Conservation (phyloP, 2,113 vertebrate species). For the Trichomycterus rosablanca region DNA sequence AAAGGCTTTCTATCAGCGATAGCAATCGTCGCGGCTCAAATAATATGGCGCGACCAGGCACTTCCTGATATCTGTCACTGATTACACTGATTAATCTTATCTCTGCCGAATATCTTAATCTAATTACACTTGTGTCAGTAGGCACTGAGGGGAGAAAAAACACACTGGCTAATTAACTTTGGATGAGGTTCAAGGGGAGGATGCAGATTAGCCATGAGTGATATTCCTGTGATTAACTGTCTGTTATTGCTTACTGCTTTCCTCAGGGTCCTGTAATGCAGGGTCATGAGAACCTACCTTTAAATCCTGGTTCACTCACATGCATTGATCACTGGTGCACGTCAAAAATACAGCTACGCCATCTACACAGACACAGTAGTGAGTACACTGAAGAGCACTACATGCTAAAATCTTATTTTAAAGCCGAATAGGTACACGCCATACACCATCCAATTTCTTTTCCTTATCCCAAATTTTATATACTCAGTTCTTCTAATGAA, state of each 20-base stretch:
- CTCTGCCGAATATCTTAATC: slow-evolving; percentile 45
- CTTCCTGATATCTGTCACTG: slow-evolving; percentile 38
- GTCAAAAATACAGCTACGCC: no score
- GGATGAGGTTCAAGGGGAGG: slow-evolving; percentile 38
- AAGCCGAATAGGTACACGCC: no score
- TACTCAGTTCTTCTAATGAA: no score
- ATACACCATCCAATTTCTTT: no score
- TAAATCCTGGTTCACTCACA: no score
- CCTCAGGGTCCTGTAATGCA: background rate
- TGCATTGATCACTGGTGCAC: no score
- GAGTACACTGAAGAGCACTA: no score
- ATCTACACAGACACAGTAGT: no score
- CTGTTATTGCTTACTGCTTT: slow-evolving; percentile 18
- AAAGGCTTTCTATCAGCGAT: slow-evolving; percentile 13
- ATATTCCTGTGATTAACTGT: slow-evolving; percentile 31
- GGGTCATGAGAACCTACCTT: background rate
- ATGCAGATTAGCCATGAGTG: slow-evolving; percentile 22
- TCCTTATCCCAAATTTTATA: no score
- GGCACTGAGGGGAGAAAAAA: slow-evolving; percentile 31
- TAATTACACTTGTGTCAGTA: slow-evolving; percentile 42
- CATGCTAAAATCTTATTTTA: no score
- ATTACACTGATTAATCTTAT: slow-evolving; percentile 42
- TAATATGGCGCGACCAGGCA: slow-evolving; percentile 37
- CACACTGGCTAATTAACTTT: slow-evolving; percentile 40
- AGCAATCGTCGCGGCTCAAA: slow-evolving; percentile 28